phyloP scores from a whole-genome alignment of 2,113 vertebrate species.

The Cyphomyrus plagiostoma region DNA sequence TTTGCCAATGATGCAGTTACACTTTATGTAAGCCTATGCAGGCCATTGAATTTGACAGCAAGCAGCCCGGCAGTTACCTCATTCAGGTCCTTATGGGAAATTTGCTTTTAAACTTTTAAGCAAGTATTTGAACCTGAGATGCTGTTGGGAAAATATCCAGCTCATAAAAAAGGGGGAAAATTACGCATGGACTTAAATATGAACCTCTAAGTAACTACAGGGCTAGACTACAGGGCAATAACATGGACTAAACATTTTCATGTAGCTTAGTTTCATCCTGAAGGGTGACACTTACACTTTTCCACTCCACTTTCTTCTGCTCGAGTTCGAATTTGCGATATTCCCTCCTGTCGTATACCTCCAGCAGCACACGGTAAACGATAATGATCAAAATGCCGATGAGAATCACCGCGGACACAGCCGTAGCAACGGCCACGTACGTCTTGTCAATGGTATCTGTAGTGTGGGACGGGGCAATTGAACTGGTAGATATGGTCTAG shows the following conservation, averaged over 20 bases:
- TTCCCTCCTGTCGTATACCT: constrained; percentile 58
- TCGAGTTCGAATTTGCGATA: constrained; percentile 56
- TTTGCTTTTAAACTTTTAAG: not conserved
- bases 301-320: constrained; percentile 47
- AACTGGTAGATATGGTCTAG: not conserved
- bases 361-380: constrained; percentile 48
- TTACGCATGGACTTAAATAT: not conserved
- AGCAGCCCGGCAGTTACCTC: not conserved
- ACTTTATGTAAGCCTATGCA: not conserved
- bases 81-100: not conserved
- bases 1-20: not conserved
- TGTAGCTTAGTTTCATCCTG: no score
- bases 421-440: constrained; percentile 40
- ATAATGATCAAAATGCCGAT: constrained; percentile 57
- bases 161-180: not conserved
- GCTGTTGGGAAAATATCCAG: not conserved
- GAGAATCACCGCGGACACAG: constrained; percentile 48
- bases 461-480: not conserved
- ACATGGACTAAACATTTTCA: not conserved
- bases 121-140: not conserved
- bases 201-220: not conserved
- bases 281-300: constrained; percentile 47
- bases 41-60: not conserved
- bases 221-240: not conserved
- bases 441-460: constrained; percentile 42